Evolutionary conservation across 2,888 invertebrate genomes (phyloP), one percentile per base, ranked within the genome.

Genomic region (Drosophila cracens): DNA sequence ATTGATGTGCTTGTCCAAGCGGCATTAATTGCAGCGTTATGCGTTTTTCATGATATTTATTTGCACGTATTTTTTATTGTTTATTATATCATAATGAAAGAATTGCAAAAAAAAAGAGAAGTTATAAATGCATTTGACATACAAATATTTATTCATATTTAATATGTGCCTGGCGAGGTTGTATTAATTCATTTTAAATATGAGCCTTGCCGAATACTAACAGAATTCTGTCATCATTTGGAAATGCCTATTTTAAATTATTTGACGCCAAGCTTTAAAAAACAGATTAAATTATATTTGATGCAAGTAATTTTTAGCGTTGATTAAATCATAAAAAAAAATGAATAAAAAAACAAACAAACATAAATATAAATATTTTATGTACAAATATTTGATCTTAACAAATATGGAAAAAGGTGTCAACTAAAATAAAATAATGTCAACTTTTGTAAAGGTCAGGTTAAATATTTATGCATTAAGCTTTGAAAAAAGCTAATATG

Each of bases 391-490:
- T 63, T 56, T 51, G 51, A 54, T 31, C 16, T 33, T 4, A 4
- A 11, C 33, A 11, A 10, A 49, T 18, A 52, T 13, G 78, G 68
- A 33, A 33, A 33, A 33, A 10, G 3, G 3, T 10, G 33, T 0
- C 33, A 70, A 71, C 68, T 64, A 70, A 80, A 76, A 78, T 70
- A 40, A 86, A 82, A 79, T 74, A 76, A 73, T 74, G 70, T 77
- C 84, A 85, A 71, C 70, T 81, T 82, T 79, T 16, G 7, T 81
- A 65, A 70, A 78, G 73, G 67, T 72, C 31, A 67, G 78, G 74
- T 69, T 67, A 82, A 86, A 78, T 83, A 75, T 62, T 70, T 63
- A 56, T 8, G 57, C 67, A 81, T 81, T 62, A 70, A 74, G 69
- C 62, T 68, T 76, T 76, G 36, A 16, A 63, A 61, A 16, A 4